A percentile compares a stretch with the other conserved stretches of the same genome.
These are phyloP conservation scores for Scaeva pyrastri DNA, from an alignment of 2,888 invertebrate species.

Conservation along the genomic window DNA sequence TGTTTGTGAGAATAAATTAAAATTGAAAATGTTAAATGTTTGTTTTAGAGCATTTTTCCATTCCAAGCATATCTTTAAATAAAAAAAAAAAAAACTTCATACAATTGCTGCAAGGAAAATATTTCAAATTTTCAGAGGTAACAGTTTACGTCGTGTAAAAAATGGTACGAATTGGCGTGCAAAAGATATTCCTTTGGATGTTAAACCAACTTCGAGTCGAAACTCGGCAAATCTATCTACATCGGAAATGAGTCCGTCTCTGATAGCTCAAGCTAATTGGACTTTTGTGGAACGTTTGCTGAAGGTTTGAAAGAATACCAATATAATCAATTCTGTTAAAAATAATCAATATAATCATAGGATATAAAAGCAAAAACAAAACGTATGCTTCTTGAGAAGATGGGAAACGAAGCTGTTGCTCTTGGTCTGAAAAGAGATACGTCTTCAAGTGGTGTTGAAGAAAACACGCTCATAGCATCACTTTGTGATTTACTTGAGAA, in stretches of 20 bases:
- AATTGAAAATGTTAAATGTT: conserved; percentile 53
- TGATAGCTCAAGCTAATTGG: conserved; percentile 98
- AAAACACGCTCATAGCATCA: conserved; percentile 98
- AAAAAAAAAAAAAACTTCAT: conserved; percentile 39
- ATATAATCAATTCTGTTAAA: no score
- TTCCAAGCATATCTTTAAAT: conserved; percentile 21
- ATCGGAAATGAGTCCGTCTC: conserved; percentile 89
- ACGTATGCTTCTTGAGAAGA: conserved; percentile 99
- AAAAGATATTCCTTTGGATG: conserved; percentile 86
- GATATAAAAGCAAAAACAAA: conserved; percentile 98
- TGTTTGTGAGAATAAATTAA: conserved; percentile 67
- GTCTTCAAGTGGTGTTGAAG: conserved; percentile 91
- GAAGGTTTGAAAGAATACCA: conserved; percentile 87
- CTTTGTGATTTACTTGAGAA: conserved; percentile 98
- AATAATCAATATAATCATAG: conserved; percentile 83
- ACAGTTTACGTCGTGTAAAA: conserved; percentile 87
- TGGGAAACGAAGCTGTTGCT: conserved; percentile 98
- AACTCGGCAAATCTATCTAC: conserved; percentile 83
- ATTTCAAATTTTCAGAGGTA: conserved; percentile 81
- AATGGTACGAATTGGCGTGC: conserved; percentile 87
- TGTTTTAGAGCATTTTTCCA: conserved; percentile 44
- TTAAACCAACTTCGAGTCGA: conserved; percentile 81
- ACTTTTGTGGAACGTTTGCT: conserved; percentile 98
- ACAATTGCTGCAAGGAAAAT: conserved; percentile 65
- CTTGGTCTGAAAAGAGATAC: conserved; percentile 94